Base-by-base conservation (phyloP, 2,888 invertebrate genomes). In the Cephus runcator region DNA sequence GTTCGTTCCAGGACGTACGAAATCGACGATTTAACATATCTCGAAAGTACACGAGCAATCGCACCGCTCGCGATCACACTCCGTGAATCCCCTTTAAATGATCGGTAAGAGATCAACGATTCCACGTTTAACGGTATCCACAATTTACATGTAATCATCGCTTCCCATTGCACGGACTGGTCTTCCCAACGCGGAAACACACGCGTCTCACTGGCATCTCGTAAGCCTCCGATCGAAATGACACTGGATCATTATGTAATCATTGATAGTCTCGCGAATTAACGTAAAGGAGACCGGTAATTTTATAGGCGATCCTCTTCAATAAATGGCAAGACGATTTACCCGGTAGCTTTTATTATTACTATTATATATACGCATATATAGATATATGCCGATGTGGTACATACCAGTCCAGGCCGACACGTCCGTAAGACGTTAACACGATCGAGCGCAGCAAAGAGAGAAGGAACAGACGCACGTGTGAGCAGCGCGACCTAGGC, bases 401-500 rank as follows among this genome's bases (percentile, higher is more conserved):
- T 56, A 56, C 56, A 56, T 56, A 56, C 56, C 56, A 56, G 56
- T 56, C 9, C 56, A 23, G 56, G 23, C 56, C 23, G 23, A 56
- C 56, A 23, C 56, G 56, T 56, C 56, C 56, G 56, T 23, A 56
- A 56, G 56, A 56, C 56, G 56, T 56, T 56, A 56, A 56, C 56
- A 23, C 56, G 56, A 9, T 56, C 73, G 75, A 79, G 73, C 73
- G 75, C 73, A 74, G 69, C 69, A 77, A 77, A 79, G 79, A 73
- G 79, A 76, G 79, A 76, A 79, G 79, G 80, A 81, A 79, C 79
- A 79, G 79, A 82, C 81, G 82, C 83, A 83, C 83, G 83, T 83
- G 83, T 83, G 83, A 83, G 81, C 83, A 83, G 76, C 78, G 83
- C 83, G 82, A 83, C 83, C 83, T 80, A 81, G 79, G 82, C 82